Base-by-base conservation (phyloP, 2,113 vertebrate species). In the Picathartes gymnocephalus region DNA sequence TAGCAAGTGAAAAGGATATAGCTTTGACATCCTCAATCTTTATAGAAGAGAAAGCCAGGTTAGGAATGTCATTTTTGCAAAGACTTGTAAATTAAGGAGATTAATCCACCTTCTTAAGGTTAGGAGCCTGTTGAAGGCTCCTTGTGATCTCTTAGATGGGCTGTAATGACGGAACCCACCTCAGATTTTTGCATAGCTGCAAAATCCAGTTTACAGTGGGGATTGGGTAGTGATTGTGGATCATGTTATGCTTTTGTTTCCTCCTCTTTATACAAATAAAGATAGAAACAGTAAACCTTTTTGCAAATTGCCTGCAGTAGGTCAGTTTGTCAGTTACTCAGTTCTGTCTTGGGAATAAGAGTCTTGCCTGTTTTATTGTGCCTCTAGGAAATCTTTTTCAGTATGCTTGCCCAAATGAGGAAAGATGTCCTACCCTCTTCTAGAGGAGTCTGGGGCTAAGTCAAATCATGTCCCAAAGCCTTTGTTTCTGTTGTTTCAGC, bases 241-340 rank as follows among this genome's bases (percentile, higher is more conserved):
- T 65, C 16, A 8, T 24, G 8, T 64, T 58, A 37, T 0, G 0
- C 4, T 35, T 61, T 31, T 24, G 42, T 31, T 31, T 0, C 1
- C n/a, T 40, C 11, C 21, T 76, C 44, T 24, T 62, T n/a, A 44
- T 56, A 48, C 22, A 74, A 65, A 65, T 57, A 73, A 70, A 73
- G 51, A 69, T 37, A 7, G 33, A 72, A 86, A 11, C 33, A 50
- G 15, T 62, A 86, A 78, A 77, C 3, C 18, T 56, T 88, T 56
- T 37, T 74, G 48, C 35, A 82, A 4, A 76, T 58, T 66, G 51
- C 54, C 31, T 71, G n/a, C 71, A 74, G 28, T 61, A 28, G 35
- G 31, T 76, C 62, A 61, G 30, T 61, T 81, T 53, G 39, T 68
- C 61, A 68, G 23, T 86, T 68, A 44, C 2, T 58, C 39, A 47